phyloP scores from a whole-genome alignment of 2,888 invertebrate genomes.

The Hydraecia micacea region DNA sequence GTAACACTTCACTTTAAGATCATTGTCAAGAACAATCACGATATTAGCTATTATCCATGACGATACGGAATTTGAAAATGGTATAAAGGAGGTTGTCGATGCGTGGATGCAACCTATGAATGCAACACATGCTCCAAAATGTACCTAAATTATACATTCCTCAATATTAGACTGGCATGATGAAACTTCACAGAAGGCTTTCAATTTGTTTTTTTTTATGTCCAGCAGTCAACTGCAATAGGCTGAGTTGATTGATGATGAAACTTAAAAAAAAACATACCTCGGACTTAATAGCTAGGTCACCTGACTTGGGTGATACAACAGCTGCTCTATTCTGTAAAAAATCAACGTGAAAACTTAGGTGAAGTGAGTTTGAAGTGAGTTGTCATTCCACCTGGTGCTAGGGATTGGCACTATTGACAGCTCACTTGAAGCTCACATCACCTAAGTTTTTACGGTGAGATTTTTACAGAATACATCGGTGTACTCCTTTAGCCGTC shows the following conservation, averaged over 20 bases:
- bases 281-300: neutral
- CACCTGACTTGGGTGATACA: neutral
- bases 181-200: no score
- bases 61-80: neutral
- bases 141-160: neutral
- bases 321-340: neutral
- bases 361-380: no score
- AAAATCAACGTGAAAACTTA: no score
- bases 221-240: no score
- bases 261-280: neutral
- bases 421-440: no score
- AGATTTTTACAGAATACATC: no score
- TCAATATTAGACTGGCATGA: neutral
- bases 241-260: no score
- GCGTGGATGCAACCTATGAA: neutral
- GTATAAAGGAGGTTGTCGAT: neutral
- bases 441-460: no score
- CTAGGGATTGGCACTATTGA: no score
- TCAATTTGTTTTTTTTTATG: no score
- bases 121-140: neutral
- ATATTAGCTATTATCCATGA: neutral
- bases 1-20: slow-evolving; percentile 73
- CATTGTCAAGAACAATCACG: neutral
- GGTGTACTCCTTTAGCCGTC: no score
- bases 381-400: no score